Evolutionary conservation across 2,888 invertebrate species (phyloP).

Genomic region (Pantelozetes paolii): DNA sequence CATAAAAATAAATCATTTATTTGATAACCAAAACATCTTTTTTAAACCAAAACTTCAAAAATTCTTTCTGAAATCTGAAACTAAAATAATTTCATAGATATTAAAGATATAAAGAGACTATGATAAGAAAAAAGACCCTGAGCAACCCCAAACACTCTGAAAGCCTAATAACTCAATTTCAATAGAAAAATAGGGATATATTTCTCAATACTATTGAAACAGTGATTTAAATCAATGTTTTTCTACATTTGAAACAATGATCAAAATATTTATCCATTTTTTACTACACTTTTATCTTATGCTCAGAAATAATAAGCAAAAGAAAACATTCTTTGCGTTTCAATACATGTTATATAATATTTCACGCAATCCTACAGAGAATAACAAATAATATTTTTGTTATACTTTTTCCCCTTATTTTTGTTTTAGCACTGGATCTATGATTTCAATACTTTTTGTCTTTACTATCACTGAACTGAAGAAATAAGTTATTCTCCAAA

Average conservation of each 20-base stretch:
- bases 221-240: neutral
- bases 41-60: too few species aligned
- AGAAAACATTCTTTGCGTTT: neutral
- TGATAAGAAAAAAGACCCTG: too few species aligned
- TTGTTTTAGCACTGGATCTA: neutral
- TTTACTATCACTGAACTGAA: too few species aligned
- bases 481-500: too few species aligned
- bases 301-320: neutral
- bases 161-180: neutral
- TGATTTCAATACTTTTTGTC: neutral
- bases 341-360: slow-evolving; percentile 2
- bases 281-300: neutral
- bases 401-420: neutral
- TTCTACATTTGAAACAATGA: neutral
- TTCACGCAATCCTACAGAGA: neutral
- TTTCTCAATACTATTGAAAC: neutral
- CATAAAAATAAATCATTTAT: too few species aligned
- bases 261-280: neutral
- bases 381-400: neutral
- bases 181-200: neutral
- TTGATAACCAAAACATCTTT: too few species aligned
- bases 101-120: too few species aligned
- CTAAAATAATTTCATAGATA: too few species aligned
- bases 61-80: too few species aligned
- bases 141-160: too few species aligned